Evolutionary conservation across 1,140 invertebrate species (phyloP).

Genomic region (Trialeurodes vaporariorum): DNA sequence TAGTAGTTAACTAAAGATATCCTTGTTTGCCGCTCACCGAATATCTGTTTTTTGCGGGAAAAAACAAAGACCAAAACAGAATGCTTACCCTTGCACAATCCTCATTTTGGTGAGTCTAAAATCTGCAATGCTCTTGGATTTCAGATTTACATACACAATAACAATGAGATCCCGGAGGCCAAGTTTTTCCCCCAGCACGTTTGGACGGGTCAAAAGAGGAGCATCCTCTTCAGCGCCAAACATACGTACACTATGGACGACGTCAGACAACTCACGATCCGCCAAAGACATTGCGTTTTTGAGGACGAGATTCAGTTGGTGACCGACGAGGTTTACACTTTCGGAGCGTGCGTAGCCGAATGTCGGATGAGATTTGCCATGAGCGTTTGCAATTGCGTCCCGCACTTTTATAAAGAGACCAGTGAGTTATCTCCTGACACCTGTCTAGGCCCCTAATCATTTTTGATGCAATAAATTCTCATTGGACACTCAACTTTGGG

Average conservation of each 20-base stretch:
- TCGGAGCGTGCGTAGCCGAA: conserved; percentile 52
- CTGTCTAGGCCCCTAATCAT: no score
- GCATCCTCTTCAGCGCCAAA: conserved; percentile 51
- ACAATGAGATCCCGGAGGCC: conserved; percentile 49
- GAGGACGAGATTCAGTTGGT: conserved; percentile 45
- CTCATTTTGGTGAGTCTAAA: not conserved
- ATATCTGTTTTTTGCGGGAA: no score
- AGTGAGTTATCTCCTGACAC: no score
- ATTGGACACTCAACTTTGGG: no score
- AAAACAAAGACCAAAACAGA: no score
- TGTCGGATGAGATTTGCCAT: conserved; percentile 49
- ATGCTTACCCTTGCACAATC: not conserved
- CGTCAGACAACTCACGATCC: conserved; percentile 48
- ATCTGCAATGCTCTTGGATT: conserved; percentile 21
- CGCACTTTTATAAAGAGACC: conserved; percentile 45
- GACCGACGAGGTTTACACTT: conserved; percentile 47
- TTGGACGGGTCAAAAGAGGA: conserved; percentile 49
- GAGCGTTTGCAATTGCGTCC: conserved; percentile 48
- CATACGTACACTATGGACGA: conserved; percentile 58
- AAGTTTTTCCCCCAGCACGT: conserved; percentile 51
- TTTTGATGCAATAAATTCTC: no score
- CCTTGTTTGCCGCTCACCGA: no score
- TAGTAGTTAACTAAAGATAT: no score
- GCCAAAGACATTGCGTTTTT: conserved; percentile 53
- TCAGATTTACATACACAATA: conserved; percentile 51